Percentiles rank a stretch among this genome's conserved stretches.
Conservation (phyloP, 2,888 invertebrate species). For the Heliconius hortense region DNA sequence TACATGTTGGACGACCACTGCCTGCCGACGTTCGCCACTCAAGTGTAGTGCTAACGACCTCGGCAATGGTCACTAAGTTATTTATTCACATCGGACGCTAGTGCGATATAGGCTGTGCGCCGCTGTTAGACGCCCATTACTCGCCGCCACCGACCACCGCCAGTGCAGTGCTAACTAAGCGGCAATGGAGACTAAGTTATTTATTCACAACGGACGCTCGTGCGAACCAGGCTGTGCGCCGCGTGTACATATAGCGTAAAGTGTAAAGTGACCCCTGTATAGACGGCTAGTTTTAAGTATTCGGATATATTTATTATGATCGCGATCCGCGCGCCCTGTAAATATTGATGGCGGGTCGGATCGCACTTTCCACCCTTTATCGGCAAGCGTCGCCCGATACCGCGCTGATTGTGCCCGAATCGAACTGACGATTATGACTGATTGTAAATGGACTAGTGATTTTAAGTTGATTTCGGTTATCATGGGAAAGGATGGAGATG, state of each 20-base stretch:
- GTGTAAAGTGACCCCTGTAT: conserved; percentile 80
- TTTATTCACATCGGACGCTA: conserved; percentile 74
- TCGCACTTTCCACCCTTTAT: conserved; percentile 64
- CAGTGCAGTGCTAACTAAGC: conserved; percentile 83
- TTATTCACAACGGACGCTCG: conserved; percentile 75
- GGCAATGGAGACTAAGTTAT: conserved; percentile 66
- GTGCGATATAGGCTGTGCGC: conserved; percentile 65
- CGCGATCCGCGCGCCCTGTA: conserved; percentile 75
- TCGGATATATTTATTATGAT: conserved; percentile 78
- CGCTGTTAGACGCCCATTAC: conserved; percentile 89
- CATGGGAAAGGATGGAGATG: background rate
- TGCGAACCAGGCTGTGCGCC: conserved; percentile 80
- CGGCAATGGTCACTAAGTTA: conserved; percentile 65
- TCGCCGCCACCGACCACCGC: conserved; percentile 75
- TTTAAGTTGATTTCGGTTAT: conserved; percentile 21
- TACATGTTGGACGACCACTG: conserved; percentile 90
- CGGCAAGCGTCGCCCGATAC: conserved; percentile 62
- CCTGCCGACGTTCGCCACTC: conserved; percentile 88
- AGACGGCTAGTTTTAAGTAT: conserved; percentile 77
- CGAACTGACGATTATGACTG: conserved; percentile 25
- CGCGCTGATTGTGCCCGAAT: conserved; percentile 24
- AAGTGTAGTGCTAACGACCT: conserved; percentile 83
- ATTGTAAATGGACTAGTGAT: conserved; percentile 30
- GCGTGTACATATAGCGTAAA: conserved; percentile 79
- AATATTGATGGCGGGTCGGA: conserved; percentile 71